Base-by-base conservation (phyloP, 2,797 vertebrate species). In the Brotula barbata region DNA sequence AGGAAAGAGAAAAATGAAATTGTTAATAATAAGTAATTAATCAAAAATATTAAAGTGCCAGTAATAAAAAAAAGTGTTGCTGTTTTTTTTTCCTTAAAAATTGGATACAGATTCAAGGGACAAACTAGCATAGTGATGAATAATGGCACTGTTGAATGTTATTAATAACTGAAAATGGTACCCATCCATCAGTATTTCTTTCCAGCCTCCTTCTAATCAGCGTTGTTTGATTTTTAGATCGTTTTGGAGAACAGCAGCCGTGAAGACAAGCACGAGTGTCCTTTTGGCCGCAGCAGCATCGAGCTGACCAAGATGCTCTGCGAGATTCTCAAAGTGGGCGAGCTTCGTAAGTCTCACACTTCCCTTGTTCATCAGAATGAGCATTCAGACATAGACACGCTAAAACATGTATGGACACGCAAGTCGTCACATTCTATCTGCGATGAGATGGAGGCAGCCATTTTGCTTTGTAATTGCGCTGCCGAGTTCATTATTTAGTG, bases 201-300 rank as follows among this genome's bases (percentile, higher is more conserved):
- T n/a, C n/a, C n/a, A n/a, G n/a, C n/a, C n/a, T n/a, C n/a, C n/a
- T n/a, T n/a, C n/a, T n/a, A n/a, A n/a, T n/a, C n/a, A n/a, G n/a
- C n/a, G n/a, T n/a, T n/a, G n/a, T n/a, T 98, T 73, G 69, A 87
- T 76, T 36, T 12, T 37, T 73, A 94, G 93, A 93, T 94, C 48
- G 93, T 94, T 25, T 72, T 99, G 78, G 97, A 99, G 87, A 99
- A 98, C 89, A 98, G 96, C 86, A 97, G 96, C 83, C 91, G 95
- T 1, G 97, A 99, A 74, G 97, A 99, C 71, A 98, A 98, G 46
- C 97, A 99, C 0, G 97, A 98, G 62, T 99, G 97, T 80, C 97
- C 97, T 8, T 99, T 99, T 2, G 97, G 96, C 19, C 94, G 97
- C 44, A 98, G 96, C 43, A 95, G 95, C 70, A 98, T 99, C 0